A percentile compares a stretch with the other conserved stretches of the same genome.
These are phyloP conservation scores for Sebastes miniatus DNA, from an alignment of 2,797 vertebrate genomes.

Conservation along the genomic window DNA sequence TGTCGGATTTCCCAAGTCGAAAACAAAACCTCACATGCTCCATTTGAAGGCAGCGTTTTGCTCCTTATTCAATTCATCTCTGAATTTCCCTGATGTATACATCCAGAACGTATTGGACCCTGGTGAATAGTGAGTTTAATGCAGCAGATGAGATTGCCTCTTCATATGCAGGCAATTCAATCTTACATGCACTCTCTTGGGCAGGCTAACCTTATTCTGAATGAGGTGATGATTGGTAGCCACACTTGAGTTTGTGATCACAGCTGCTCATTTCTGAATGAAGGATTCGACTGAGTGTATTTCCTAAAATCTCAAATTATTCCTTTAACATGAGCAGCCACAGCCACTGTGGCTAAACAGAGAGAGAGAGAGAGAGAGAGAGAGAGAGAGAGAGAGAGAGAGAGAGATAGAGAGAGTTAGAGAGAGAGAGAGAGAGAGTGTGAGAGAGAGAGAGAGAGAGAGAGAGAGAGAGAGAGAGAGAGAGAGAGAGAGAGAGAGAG, in stretches of 20 bases:
- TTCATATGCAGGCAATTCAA: constrained; percentile 63
- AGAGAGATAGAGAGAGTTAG: background rate
- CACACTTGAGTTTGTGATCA: constrained; percentile 46
- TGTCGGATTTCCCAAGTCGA: constrained; percentile 5
- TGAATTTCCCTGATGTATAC: constrained; percentile 49
- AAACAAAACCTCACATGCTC: constrained; percentile 14
- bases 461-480: background rate
- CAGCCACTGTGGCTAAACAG: background rate
- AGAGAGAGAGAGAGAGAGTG: background rate
- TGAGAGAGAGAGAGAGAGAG: background rate
- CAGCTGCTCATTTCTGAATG: constrained; percentile 41
- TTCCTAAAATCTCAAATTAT: background rate
- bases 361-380: background rate
- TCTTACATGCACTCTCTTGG: constrained; percentile 47
- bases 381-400: background rate
- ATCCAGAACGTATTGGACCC: constrained; percentile 34
- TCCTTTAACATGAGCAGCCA: background rate
- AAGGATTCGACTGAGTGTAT: background rate
- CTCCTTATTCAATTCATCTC: constrained; percentile 24
- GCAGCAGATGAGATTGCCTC: constrained; percentile 70
- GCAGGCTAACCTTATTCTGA: constrained; percentile 50
- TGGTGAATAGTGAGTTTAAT: constrained; percentile 47
- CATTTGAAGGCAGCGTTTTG: constrained; percentile 18
- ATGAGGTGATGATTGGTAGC: constrained; percentile 60
- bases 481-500: no score